phyloP scores from a whole-genome alignment of 92 coral and sea anemone genomes.

The Heliopora coerulea region DNA sequence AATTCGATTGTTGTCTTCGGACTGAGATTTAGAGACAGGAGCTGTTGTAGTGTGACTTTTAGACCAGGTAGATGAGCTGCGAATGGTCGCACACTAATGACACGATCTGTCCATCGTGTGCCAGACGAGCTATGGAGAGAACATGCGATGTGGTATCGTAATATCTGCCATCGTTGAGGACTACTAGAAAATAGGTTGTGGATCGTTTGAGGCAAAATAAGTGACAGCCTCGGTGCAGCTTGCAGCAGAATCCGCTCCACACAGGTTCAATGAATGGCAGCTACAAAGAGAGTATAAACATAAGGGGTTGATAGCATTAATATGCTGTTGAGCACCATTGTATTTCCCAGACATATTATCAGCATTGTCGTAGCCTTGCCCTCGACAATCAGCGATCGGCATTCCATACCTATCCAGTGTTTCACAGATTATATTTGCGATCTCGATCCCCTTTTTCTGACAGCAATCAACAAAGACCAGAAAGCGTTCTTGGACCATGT shows the following conservation, averaged over 20 bases:
- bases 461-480: no score
- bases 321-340: no score
- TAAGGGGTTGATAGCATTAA: no score
- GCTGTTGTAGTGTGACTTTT: no score
- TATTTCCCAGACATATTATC: no score
- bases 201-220: constrained; percentile 17
- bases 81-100: not conserved
- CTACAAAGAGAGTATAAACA: no score
- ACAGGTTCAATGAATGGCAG: constrained; percentile 24
- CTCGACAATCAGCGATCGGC: constrained; percentile 27
- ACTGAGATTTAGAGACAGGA: no score
- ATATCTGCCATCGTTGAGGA: constrained; percentile 29
- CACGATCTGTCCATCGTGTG: constrained; percentile 15
- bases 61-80: constrained; percentile 10
- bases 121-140: constrained; percentile 11
- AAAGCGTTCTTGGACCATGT: no score
- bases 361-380: no score
- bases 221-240: constrained; percentile 26
- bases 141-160: constrained; percentile 4
- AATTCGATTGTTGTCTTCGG: no score
- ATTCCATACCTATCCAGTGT: constrained; percentile 16
- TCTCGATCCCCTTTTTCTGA: constrained; percentile 5
- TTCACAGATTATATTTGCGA: constrained; percentile 5
- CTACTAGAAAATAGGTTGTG: constrained; percentile 25
- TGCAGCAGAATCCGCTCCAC: constrained; percentile 25